Conservation (phyloP, 1,140 invertebrate genomes). For the Oncopodura yosiiana region DNA sequence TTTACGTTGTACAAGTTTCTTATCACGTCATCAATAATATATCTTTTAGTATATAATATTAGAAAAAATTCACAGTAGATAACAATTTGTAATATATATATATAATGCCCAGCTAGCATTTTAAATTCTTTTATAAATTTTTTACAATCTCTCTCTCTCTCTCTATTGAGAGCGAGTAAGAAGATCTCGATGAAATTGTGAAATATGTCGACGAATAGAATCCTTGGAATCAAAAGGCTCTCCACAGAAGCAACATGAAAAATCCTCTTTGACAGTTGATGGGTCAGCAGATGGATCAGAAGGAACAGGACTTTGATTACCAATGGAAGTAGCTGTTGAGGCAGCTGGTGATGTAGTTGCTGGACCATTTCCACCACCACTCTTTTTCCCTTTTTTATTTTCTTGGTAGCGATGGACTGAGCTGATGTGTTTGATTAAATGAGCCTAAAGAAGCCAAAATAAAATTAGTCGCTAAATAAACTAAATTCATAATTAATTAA, state of each 20-base stretch:
- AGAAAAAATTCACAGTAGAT: too few species aligned
- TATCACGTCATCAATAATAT: too few species aligned
- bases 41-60: too few species aligned
- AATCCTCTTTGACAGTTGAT: slow-evolving; percentile 29
- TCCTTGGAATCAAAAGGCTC: slow-evolving; percentile 35
- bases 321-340: slow-evolving; percentile 22
- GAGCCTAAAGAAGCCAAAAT: slow-evolving; percentile 22
- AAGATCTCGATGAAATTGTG: slow-evolving; percentile 33
- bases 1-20: too few species aligned
- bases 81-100: too few species aligned
- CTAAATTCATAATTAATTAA: not conserved
- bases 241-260: slow-evolving; percentile 35
- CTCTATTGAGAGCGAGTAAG: slow-evolving; percentile 21
- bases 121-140: too few species aligned
- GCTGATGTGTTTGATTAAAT: slow-evolving; percentile 34
- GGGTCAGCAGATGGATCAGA: too few species aligned
- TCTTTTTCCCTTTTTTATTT: slow-evolving; percentile 11
- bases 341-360: not conserved
- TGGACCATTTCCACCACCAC: slow-evolving; percentile 2
- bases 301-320: slow-evolving; percentile 13
- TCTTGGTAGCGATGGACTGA: slow-evolving; percentile 34
- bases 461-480: not conserved
- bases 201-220: slow-evolving; percentile 32
- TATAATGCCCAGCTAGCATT: not conserved
- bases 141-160: not conserved